Base-by-base conservation (phyloP, 2,888 invertebrate genomes). In the Helleia helle region DNA sequence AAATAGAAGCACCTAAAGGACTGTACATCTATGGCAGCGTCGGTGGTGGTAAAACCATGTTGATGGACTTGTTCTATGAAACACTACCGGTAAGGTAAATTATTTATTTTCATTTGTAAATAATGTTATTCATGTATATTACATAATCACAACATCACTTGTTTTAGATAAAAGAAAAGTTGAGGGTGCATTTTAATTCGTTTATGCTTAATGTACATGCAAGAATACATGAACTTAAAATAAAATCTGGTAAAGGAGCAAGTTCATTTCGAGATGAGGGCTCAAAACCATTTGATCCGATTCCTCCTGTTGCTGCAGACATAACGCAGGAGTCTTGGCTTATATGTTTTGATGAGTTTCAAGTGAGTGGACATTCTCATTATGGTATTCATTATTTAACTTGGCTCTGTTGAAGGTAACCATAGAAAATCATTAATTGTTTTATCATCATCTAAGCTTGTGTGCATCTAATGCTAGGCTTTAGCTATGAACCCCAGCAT, bases 291-390 rank as follows among this genome's bases (percentile, higher is more conserved):
- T 97, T 94, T 71, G 99, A 99, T 79, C 98, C 99, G 0, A 98
- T 99, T 45, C 92, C 93, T 14, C 94, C 95, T 3, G 96, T 99
- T 1, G 99, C 98, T 7, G 89, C 92, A 51, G 88, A 90, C 49
- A 96, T 99, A 47, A 90, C 91, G 15, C 87, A 91, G 37, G 91
- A 95, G 59, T 90, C 95, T 13, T 97, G 96, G 95, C 85, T 99
- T 17, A 90, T 99, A 47, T 99, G 99, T 74, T 97, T 99, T 76
- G 99, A 99, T 86, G 99, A 98, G 79, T 98, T 98, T 86, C 97
- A 99, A 89, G 97, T 93, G 59, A 66, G 62, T 56, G 3, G 15
- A 24, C 1, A 18, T 43, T 40, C n/a, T 18, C 34, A 15, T n/a
- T 11, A n/a, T 18, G 13, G 7, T 36, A n/a, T n/a, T n/a, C n/a